phyloP scores from a whole-genome alignment of 1,140 invertebrate species.

The Tetramorium parvispinum region DNA sequence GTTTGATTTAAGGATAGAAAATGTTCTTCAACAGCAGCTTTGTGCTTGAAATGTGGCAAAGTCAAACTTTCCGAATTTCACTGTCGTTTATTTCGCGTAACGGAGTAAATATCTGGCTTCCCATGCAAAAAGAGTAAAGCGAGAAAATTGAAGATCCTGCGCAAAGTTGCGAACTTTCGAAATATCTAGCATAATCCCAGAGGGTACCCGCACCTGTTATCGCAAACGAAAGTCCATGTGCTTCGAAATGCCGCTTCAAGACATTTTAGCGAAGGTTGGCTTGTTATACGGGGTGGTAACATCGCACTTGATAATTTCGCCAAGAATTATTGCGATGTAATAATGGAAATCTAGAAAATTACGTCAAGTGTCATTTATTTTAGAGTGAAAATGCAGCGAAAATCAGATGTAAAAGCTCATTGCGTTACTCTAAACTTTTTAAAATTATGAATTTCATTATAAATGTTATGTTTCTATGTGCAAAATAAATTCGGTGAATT shows the following conservation, averaged over 20 bases:
- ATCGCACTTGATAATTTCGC: constrained; percentile 17
- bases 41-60: constrained; percentile 12
- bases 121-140: constrained; percentile 30
- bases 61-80: constrained; percentile 49
- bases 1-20: constrained; percentile 44
- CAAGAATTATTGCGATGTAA: constrained; percentile 30
- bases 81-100: constrained; percentile 42
- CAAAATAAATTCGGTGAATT: constrained; percentile 22
- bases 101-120: constrained; percentile 48
- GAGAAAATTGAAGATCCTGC: constrained; percentile 45
- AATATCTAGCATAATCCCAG: constrained; percentile 67
- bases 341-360: constrained; percentile 10
- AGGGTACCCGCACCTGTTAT: constrained; percentile 66
- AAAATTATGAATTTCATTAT: constrained; percentile 21
- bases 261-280: constrained; percentile 53
- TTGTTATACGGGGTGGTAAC: not conserved
- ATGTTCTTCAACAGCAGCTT: constrained; percentile 14
- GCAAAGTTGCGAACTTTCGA: constrained; percentile 69
- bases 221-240: constrained; percentile 48
- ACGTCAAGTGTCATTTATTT: constrained; percentile 5
- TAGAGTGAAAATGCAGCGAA: not conserved
- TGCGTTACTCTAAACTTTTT: not conserved
- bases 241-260: constrained; percentile 56
- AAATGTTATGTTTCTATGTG: constrained; percentile 24
- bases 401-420: not conserved